Evolutionary conservation across 2,888 invertebrate genomes (phyloP).

Genomic region (Aproaerema taeniolella): DNA sequence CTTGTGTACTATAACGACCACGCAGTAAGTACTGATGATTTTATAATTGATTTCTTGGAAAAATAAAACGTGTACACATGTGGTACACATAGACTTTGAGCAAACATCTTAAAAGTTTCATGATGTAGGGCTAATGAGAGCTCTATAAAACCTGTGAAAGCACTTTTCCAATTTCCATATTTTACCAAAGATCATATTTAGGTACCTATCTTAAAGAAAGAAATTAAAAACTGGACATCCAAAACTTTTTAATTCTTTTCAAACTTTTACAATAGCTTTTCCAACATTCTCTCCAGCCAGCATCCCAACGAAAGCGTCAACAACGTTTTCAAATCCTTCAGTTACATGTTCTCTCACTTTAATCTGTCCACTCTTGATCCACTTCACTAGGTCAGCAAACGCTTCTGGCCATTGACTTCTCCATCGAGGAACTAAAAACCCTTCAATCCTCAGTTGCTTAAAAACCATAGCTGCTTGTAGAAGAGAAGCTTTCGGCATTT

Average conservation of each 20-base stretch:
- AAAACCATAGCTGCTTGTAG: constrained; percentile 75
- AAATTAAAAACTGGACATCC: too few relatives aligned
- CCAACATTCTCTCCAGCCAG: constrained; percentile 80
- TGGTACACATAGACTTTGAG: too few relatives aligned
- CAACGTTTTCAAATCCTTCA: constrained; percentile 83
- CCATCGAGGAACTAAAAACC: constrained; percentile 76
- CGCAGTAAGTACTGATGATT: constrained; percentile 51
- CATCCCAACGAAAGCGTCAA: constrained; percentile 81
- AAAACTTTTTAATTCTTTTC: too few relatives aligned
- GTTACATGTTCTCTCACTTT: constrained; percentile 81
- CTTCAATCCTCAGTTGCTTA: constrained; percentile 80
- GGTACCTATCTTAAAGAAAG: too few relatives aligned
- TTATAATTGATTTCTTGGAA: too few relatives aligned
- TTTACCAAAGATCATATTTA: too few relatives aligned
- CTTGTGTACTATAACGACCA: constrained; percentile 53
- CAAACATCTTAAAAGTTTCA: too few relatives aligned
- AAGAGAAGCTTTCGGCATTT: constrained; percentile 47
- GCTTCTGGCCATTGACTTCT: constrained; percentile 75
- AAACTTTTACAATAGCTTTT: constrained; percentile 82
- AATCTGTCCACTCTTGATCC: constrained; percentile 82
- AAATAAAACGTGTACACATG: too few relatives aligned
- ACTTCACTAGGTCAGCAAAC: constrained; percentile 71
- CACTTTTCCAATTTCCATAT: too few relatives aligned
- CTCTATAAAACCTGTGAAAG: too few relatives aligned
- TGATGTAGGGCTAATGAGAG: too few relatives aligned